Conservation (phyloP, 2,888 invertebrate species). For the Hirtodrosophila alboralis region DNA sequence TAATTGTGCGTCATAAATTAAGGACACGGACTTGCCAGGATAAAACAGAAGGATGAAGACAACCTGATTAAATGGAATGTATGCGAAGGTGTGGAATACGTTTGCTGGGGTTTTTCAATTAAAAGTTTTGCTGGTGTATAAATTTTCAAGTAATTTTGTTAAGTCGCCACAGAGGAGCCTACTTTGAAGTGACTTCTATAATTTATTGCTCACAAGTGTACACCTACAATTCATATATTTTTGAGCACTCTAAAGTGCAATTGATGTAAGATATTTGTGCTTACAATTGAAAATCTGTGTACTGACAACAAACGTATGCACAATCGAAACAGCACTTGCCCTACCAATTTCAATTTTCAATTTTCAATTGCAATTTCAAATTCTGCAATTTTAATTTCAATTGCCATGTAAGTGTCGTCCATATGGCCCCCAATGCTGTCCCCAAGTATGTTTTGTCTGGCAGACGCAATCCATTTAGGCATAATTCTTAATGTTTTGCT, state of each 20-base stretch:
- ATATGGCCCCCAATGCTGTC: slow-evolving; percentile 54
- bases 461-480: slow-evolving; percentile 54
- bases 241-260: slow-evolving; percentile 13
- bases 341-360: slow-evolving; percentile 1
- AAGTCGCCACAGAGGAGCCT: slow-evolving; percentile 30
- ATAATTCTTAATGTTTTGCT: slow-evolving; percentile 81
- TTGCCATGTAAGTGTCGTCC: slow-evolving; percentile 52
- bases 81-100: background rate
- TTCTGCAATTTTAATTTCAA: slow-evolving; percentile 49
- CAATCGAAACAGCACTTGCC: slow-evolving; percentile 7
- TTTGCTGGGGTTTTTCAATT: slow-evolving; percentile 79
- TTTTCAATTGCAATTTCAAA: slow-evolving; percentile 25
- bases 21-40: slow-evolving; percentile 23
- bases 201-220: slow-evolving; percentile 38
- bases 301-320: slow-evolving; percentile 52
- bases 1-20: slow-evolving; percentile 60
- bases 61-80: slow-evolving; percentile 59
- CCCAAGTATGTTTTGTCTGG: background rate
- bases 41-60: background rate
- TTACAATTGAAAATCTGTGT: slow-evolving; percentile 73
- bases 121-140: slow-evolving; percentile 78
- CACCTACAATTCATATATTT: slow-evolving; percentile 45
- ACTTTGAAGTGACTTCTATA: slow-evolving; percentile 33
- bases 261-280: slow-evolving; percentile 45
- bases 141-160: slow-evolving; percentile 51